These are phyloP conservation scores for Semnornis frantzii DNA, from an alignment of 2,113 vertebrate species.

Conservation along the genomic window DNA sequence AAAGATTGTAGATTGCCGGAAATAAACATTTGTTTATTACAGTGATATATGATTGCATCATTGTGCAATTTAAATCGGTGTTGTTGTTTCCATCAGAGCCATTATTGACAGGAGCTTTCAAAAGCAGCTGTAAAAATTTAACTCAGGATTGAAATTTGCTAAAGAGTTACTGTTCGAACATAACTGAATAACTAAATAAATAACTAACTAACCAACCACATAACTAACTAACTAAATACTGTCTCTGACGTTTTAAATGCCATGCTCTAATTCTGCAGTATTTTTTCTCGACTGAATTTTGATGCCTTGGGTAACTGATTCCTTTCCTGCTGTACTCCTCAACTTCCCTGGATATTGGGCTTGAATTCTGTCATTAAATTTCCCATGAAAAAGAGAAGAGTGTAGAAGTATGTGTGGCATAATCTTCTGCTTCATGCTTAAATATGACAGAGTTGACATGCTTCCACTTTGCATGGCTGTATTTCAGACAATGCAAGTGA, in stretches of 20 bases:
- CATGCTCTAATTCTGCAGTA: background rate
- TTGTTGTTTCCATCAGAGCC: background rate
- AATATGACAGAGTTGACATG: background rate
- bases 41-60: background rate
- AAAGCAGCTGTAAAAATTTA: background rate
- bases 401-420: background rate
- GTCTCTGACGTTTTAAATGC: background rate
- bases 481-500: background rate
- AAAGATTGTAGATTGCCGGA: too few relatives aligned
- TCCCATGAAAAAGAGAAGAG: background rate
- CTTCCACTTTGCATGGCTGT: background rate
- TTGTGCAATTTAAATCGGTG: background rate
- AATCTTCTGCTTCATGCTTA: background rate
- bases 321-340: background rate
- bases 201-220: too few relatives aligned
- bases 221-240: too few relatives aligned
- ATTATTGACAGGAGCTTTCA: background rate
- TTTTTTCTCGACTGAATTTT: background rate
- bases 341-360: background rate
- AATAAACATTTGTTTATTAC: background rate
- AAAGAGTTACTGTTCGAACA: background rate
- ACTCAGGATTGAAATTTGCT: background rate
- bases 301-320: background rate
- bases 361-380: background rate
- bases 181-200: background rate